These are phyloP conservation scores for Brienomyrus brachyistius DNA, from an alignment of 2,113 vertebrate species.

Conservation along the genomic window DNA sequence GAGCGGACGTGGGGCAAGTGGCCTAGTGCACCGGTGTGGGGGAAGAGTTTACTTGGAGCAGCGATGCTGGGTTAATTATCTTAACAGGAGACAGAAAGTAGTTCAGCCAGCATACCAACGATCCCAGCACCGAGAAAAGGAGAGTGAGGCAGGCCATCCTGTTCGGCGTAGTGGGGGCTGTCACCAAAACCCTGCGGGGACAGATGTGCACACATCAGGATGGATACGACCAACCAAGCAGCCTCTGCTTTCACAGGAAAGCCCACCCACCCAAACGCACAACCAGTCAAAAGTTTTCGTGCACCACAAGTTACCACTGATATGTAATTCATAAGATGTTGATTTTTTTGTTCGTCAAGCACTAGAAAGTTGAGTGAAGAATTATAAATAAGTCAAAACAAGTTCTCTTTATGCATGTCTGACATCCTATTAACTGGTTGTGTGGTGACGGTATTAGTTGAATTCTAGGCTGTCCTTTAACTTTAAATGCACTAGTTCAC, in stretches of 20 bases:
- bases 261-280: neutral
- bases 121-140: slow-evolving; percentile 76
- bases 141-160: slow-evolving; percentile 66
- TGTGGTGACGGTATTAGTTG: too few species aligned
- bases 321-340: too few species aligned
- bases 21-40: slow-evolving; percentile 8
- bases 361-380: too few species aligned
- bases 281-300: neutral
- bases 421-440: too few species aligned
- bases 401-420: too few species aligned
- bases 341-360: too few species aligned
- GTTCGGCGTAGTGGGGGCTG: slow-evolving; percentile 72
- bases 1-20: neutral
- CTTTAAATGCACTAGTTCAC: too few species aligned
- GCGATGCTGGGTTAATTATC: neutral
- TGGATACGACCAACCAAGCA: neutral
- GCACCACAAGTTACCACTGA: too few species aligned
- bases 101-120: slow-evolving; percentile 65
- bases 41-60: neutral
- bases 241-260: neutral
- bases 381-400: too few species aligned
- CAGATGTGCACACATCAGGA: neutral
- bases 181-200: slow-evolving; percentile 70
- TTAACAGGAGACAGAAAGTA: neutral
- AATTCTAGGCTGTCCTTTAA: too few species aligned